Evolutionary conservation across 2,113 vertebrate species (phyloP), one percentile per base, ranked within the genome.

Genomic region (Clarias gariepinus): DNA sequence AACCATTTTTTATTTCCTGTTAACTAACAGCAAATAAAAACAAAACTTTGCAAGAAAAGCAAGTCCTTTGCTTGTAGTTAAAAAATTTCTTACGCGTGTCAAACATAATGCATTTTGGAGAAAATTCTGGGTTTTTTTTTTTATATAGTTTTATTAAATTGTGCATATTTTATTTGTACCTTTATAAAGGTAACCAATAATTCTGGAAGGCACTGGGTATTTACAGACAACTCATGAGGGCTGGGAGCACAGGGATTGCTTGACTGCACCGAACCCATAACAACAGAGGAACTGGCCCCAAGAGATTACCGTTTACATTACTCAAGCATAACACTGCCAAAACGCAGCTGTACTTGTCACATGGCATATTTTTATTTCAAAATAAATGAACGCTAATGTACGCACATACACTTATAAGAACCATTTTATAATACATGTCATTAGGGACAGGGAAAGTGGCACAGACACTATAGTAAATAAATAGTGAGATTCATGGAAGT

Each of bases 251-350:
- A 82, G 61, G 61, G 61, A 53, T 21, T 28, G 41, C 25, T 66
- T 66, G 81, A 66, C 81, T 66, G 81, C 81, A 28, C 41, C 61
- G 53, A 82, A 25, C 61, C 36, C 36, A 7, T 82, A 64, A 63
- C 28, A 81, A 81, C 58, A 64, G 58, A 81, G 80, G 36, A 66
- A 30, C 60, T 41, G 25, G 23, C 16, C 58, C 61, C 80, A 52
- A 82, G 41, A 66, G 81, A 82, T 66, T 25, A 80, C 57, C 4
- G 23, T 28, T 23, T 28, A 61, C 81, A 28, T 66, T 66, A 82
- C 12, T 52, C 61, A 82, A 64, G 36, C 81, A 66, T 66, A 82
- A 82, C 81, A 3, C 23, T n/a, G 21, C 36, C 12, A 82, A 63
- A 82, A 66, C 18, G 21, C 58, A 63, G 28, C 6, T 28, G 61